Conservation (phyloP, 2,888 invertebrate genomes). For the Tipula helvola region DNA sequence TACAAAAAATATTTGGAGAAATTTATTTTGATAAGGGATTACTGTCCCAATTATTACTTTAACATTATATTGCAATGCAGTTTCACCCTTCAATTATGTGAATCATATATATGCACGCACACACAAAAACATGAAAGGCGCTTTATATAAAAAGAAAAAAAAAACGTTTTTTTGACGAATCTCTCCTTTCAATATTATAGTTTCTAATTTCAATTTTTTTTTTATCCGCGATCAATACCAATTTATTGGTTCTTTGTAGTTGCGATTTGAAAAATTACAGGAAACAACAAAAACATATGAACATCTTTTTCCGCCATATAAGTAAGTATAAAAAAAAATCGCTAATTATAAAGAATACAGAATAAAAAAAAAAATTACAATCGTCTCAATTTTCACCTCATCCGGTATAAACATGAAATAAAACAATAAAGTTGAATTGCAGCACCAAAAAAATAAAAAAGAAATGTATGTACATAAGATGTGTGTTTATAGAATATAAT, state of each 20-base stretch:
- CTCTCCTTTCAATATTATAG: not conserved
- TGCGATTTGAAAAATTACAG: not conserved
- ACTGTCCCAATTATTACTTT: not conserved
- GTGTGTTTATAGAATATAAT: not conserved
- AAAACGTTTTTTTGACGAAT: not conserved
- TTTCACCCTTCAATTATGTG: not conserved
- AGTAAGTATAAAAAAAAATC: not conserved
- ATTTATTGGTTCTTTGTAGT: not conserved
- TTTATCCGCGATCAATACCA: not conserved
- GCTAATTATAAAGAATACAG: not conserved
- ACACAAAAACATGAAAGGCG: not conserved
- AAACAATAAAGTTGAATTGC: not conserved
- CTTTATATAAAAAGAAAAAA: not conserved
- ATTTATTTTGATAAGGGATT: not conserved
- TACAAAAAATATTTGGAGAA: not conserved
- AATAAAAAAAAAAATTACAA: not conserved
- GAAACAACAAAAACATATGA: not conserved
- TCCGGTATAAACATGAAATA: not conserved
- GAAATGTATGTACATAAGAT: not conserved
- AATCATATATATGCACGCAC: not conserved
- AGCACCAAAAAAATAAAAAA: not conserved
- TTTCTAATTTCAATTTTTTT: not conserved
- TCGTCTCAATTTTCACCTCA: slow-evolving; percentile 4
- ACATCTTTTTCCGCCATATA: not conserved
- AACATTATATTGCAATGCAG: not conserved